A percentile compares a stretch with the other conserved stretches of the same genome.
These are phyloP conservation scores for Acanthurus tractus DNA, from an alignment of 2,797 vertebrate genomes.

Conservation along the genomic window DNA sequence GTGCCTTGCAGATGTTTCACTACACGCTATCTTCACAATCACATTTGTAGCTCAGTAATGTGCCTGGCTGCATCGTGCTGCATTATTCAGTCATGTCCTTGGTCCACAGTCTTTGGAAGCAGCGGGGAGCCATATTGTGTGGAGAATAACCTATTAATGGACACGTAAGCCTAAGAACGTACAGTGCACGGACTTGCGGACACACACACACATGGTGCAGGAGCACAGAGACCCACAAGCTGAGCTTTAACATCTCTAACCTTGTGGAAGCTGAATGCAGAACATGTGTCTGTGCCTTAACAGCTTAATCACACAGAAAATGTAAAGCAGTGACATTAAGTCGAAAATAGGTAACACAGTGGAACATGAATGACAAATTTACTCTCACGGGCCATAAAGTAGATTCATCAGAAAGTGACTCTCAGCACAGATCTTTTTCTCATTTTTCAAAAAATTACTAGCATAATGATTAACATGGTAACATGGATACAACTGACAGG, in stretches of 20 bases:
- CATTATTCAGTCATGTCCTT: constrained; percentile 57
- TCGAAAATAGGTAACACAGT: constrained; percentile 12
- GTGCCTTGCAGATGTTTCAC: constrained; percentile 32
- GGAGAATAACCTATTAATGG: constrained; percentile 15
- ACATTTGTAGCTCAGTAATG: constrained; percentile 41
- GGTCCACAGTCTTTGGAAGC: constrained; percentile 40
- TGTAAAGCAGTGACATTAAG: not conserved
- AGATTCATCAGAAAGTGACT: constrained; percentile 3
- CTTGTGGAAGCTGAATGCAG: not conserved
- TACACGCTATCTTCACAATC: constrained; percentile 25
- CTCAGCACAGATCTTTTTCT: constrained; percentile 3
- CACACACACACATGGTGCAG: not conserved
- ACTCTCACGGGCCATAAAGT: constrained; percentile 7
- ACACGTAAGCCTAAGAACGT: not conserved
- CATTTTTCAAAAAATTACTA: constrained; percentile 20
- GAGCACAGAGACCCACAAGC: not conserved
- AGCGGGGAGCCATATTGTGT: constrained; percentile 14
- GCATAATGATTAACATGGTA: constrained; percentile 6
- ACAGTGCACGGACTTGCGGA: not conserved
- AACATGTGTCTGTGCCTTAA: not conserved
- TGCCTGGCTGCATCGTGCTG: constrained; percentile 35
- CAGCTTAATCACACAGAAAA: constrained; percentile 21
- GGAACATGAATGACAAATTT: constrained; percentile 27
- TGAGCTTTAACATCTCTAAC: constrained; percentile 1
- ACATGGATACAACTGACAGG: constrained; percentile 20